These are phyloP conservation scores for Macropus fuliginosus DNA, from an alignment of 2,797 vertebrate genomes.

Conservation along the genomic window DNA sequence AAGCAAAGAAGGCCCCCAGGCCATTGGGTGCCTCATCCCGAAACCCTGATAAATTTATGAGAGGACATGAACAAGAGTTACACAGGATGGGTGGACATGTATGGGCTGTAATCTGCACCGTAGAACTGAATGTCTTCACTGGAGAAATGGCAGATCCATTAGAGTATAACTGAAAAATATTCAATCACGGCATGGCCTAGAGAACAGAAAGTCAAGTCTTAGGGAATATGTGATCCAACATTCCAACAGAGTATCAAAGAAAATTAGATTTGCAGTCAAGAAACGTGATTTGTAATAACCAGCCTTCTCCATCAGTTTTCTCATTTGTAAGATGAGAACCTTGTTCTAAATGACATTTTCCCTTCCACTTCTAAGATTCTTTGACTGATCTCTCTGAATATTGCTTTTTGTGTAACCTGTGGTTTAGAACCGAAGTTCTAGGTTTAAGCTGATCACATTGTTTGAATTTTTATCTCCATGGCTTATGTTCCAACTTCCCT, in stretches of 20 bases:
- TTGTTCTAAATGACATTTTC: neutral
- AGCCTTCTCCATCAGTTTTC: neutral
- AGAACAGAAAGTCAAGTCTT: neutral
- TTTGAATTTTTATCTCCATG: neutral
- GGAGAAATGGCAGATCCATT: neutral
- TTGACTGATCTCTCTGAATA: neutral
- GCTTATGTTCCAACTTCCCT: neutral
- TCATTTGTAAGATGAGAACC: neutral
- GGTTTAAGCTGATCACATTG: neutral
- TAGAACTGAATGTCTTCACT: neutral
- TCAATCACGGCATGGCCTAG: neutral
- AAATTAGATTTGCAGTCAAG: neutral
- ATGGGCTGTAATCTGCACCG: neutral
- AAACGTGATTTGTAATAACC: neutral
- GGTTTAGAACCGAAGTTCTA: neutral
- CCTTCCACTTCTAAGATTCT: neutral
- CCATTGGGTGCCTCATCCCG: neutral
- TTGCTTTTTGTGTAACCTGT: neutral
- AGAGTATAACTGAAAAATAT: neutral
- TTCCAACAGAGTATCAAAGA: neutral
- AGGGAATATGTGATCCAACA: neutral
- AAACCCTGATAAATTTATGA: neutral
- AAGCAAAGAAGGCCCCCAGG: neutral
- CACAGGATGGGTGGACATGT: neutral
- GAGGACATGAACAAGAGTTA: neutral